Conservation (phyloP, 2,113 vertebrate genomes). For the Aegotheles bennettii region DNA sequence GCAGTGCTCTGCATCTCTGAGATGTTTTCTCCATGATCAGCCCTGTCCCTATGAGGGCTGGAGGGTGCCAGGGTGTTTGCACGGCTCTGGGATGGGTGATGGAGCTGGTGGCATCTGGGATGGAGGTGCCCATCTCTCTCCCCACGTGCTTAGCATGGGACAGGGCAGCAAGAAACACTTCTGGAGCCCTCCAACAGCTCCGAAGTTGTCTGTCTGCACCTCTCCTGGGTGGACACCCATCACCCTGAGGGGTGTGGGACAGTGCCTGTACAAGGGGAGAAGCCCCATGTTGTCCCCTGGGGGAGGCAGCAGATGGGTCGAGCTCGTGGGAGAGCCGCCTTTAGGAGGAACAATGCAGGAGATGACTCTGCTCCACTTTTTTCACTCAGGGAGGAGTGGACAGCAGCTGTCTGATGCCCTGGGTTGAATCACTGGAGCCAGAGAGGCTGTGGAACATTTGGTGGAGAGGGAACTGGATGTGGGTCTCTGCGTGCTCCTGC, state of each 20-base stretch:
- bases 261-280: neutral
- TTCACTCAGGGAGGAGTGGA: rapidly evolving
- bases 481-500: neutral
- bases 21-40: neutral
- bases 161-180: neutral
- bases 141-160: neutral
- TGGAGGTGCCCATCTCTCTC: neutral
- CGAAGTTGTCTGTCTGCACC: rapidly evolving
- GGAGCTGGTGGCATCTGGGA: neutral
- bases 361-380: neutral
- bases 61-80: neutral
- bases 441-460: rapidly evolving
- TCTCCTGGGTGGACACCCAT: neutral
- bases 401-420: neutral
- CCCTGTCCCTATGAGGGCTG: neutral
- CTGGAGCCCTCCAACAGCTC: neutral
- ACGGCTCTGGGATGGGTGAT: too few relatives aligned
- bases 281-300: rapidly evolving
- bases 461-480: neutral
- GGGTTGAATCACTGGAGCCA: neutral
- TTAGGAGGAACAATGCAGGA: rapidly evolving
- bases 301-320: neutral
- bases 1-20: neutral
- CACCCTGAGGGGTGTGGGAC: neutral
- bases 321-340: neutral